Evolutionary conservation across 2,797 vertebrate genomes (phyloP).

Genomic region (Crocodylus rhombifer): DNA sequence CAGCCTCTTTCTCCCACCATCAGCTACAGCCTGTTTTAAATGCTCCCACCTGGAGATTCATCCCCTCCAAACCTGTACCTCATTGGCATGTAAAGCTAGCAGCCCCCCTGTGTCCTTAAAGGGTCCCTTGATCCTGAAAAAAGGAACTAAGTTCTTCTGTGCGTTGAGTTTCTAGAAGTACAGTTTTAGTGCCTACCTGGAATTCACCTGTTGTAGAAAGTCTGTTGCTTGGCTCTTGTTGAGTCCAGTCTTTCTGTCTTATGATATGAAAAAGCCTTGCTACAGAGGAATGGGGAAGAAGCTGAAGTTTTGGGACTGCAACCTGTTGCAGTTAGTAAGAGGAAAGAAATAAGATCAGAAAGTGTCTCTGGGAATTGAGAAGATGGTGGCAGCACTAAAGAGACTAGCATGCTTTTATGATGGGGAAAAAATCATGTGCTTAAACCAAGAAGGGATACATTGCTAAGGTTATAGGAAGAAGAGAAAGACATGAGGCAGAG

Average conservation of each 20-base stretch:
- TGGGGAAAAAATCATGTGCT: not conserved
- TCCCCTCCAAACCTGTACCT: too few relatives aligned
- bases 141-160: not conserved
- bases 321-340: not conserved
- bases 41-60: too few relatives aligned
- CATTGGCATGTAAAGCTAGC: too few relatives aligned
- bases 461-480: not conserved
- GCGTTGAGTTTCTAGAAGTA: not conserved
- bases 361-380: not conserved
- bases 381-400: not conserved
- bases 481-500: too few relatives aligned
- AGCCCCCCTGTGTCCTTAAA: too few relatives aligned
- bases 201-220: not conserved
- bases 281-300: not conserved
- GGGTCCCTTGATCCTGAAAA: too few relatives aligned
- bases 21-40: too few relatives aligned
- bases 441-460: not conserved
- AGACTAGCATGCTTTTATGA: not conserved
- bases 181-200: not conserved
- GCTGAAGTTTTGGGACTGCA: not conserved
- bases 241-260: not conserved
- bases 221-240: not conserved
- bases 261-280: not conserved
- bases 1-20: too few relatives aligned
- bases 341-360: not conserved